These are phyloP conservation scores for Drosophila peninsularis DNA, from an alignment of 2,888 invertebrate genomes.

Conservation along the genomic window DNA sequence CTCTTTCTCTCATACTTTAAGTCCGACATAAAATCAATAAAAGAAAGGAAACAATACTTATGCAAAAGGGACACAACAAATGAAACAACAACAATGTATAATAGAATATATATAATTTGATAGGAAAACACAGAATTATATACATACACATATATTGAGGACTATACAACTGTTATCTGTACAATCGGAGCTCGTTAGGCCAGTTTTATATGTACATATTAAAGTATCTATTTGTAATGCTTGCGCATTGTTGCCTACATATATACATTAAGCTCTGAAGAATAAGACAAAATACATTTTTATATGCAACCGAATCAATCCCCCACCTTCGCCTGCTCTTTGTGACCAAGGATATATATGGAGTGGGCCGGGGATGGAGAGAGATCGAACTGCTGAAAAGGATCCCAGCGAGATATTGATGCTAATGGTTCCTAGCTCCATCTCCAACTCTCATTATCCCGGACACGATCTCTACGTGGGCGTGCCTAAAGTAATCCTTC, in stretches of 20 bases:
- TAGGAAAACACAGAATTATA: conserved; percentile 6
- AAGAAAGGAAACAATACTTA: conserved; percentile 10
- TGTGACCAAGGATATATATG: too few relatives aligned
- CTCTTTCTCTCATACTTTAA: conserved; percentile 60
- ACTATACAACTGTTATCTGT: conserved; percentile 37
- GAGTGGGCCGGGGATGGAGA: too few relatives aligned
- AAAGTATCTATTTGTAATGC: conserved; percentile 25
- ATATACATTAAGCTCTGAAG: background rate
- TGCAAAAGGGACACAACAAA: conserved; percentile 10
- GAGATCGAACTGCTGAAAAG: too few relatives aligned
- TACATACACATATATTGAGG: conserved; percentile 15
- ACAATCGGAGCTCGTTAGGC: conserved; percentile 24
- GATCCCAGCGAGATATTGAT: too few relatives aligned
- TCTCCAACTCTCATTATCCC: too few relatives aligned
- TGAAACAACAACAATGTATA: conserved; percentile 17
- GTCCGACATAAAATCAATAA: conserved; percentile 37
- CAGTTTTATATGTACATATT: conserved; percentile 34
- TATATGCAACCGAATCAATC: background rate
- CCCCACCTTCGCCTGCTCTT: background rate
- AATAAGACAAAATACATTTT: conserved; percentile 14
- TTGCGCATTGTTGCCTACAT: conserved; percentile 11
- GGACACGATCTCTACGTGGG: too few relatives aligned
- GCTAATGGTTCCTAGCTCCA: too few relatives aligned
- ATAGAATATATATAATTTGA: conserved; percentile 19
- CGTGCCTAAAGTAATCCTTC: too few relatives aligned